phyloP scores from a whole-genome alignment of 1,140 invertebrate genomes.

The Monochamus saltuarius region DNA sequence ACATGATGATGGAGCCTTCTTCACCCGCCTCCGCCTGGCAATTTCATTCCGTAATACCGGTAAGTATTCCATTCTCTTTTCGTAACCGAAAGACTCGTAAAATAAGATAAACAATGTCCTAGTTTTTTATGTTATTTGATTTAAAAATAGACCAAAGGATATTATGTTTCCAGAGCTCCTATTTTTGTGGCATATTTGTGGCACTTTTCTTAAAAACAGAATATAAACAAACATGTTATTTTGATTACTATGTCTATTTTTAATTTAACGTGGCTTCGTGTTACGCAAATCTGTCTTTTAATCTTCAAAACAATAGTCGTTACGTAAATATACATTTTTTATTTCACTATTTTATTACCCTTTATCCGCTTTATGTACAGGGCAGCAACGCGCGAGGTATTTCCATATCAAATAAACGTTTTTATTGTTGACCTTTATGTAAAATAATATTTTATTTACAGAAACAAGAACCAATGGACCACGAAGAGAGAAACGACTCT shows the following conservation, averaged over 20 bases:
- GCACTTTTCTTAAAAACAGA: slow-evolving; percentile 25
- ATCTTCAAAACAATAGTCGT: slow-evolving; percentile 26
- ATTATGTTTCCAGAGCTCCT: slow-evolving; percentile 23
- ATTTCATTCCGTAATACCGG: slow-evolving; percentile 29
- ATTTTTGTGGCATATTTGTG: slow-evolving; percentile 21
- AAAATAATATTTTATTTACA: slow-evolving; percentile 40
- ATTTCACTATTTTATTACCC: slow-evolving; percentile 14
- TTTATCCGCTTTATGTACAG: neutral
- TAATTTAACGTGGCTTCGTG: slow-evolving; percentile 19
- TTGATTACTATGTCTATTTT: slow-evolving; percentile 23
- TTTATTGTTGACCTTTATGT: neutral
- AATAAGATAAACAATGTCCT: neutral
- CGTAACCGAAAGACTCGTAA: neutral
- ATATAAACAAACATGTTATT: slow-evolving; percentile 29
- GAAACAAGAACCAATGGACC: slow-evolving; percentile 50
- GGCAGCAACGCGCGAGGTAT: neutral
- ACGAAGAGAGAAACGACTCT: slow-evolving; percentile 44
- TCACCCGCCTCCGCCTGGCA: slow-evolving; percentile 42
- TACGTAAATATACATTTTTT: slow-evolving; percentile 27
- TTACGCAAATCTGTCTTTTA: slow-evolving; percentile 24
- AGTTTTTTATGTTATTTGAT: slow-evolving; percentile 1
- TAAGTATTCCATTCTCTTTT: slow-evolving; percentile 25
- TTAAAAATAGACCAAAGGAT: slow-evolving; percentile 3
- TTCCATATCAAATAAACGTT: neutral
- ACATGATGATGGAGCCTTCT: slow-evolving; percentile 35